Evolutionary conservation across 2,888 invertebrate genomes (phyloP).

Genomic region (Tigriopus californicus): DNA sequence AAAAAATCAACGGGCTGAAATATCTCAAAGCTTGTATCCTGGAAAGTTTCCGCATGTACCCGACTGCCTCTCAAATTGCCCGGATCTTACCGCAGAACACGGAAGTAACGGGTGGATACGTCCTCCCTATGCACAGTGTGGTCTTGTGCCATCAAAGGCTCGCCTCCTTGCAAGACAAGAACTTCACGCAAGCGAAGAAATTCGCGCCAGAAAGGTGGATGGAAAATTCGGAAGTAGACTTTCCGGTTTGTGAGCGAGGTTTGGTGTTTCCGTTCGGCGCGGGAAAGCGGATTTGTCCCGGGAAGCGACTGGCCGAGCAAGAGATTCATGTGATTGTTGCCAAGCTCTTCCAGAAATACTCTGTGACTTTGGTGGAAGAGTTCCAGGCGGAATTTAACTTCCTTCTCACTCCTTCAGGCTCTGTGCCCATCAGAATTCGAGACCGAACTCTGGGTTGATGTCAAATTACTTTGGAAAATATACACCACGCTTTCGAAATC

Average conservation of each 20-base stretch:
- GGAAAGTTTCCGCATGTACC: slow-evolving; percentile 31
- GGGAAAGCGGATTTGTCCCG: slow-evolving; percentile 62
- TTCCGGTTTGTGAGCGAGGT: slow-evolving; percentile 21
- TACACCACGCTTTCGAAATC: no score
- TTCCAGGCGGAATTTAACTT: neutral
- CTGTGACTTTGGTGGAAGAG: neutral
- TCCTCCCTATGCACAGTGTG: slow-evolving; percentile 43
- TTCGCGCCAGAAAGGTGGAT: slow-evolving; percentile 64
- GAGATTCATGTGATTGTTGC: slow-evolving; percentile 52
- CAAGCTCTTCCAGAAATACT: slow-evolving; percentile 28
- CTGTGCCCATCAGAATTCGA: neutral
- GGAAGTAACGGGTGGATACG: slow-evolving; percentile 42
- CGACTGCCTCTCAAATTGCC: slow-evolving; percentile 59
- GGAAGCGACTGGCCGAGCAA: slow-evolving; percentile 61
- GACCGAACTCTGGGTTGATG: no score
- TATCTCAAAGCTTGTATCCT: slow-evolving; percentile 16
- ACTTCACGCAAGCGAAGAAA: slow-evolving; percentile 48
- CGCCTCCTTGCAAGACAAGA: slow-evolving; percentile 52
- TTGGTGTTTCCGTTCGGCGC: slow-evolving; percentile 60
- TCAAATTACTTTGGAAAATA: no score
- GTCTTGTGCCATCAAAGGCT: slow-evolving; percentile 61
- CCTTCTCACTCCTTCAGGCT: neutral
- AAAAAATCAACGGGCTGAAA: slow-evolving; percentile 8
- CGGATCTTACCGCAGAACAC: slow-evolving; percentile 52
- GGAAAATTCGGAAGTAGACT: slow-evolving; percentile 25